These are phyloP conservation scores for Hypomesus transpacificus DNA, from an alignment of 2,113 vertebrate species.

Conservation along the genomic window DNA sequence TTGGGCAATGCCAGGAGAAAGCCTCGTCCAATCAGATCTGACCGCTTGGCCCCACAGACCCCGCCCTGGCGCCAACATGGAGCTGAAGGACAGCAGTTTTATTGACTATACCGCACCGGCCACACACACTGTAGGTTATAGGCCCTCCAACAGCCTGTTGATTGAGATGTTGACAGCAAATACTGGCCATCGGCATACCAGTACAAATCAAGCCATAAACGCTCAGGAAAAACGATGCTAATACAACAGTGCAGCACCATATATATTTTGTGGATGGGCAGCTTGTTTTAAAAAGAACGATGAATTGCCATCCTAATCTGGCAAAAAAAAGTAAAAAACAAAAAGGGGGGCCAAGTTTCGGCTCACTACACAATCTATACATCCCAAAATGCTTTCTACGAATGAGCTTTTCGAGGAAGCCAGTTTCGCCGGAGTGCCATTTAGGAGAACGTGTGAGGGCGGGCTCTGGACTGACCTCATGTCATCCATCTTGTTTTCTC, in stretches of 20 bases:
- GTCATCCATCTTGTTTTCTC: slow-evolving; percentile 42
- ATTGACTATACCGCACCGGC: not conserved
- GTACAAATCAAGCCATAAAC: not conserved
- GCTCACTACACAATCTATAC: no score
- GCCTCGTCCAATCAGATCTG: slow-evolving; percentile 16
- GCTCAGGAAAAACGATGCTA: no score
- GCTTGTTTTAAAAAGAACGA: not conserved
- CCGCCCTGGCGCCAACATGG: slow-evolving; percentile 16
- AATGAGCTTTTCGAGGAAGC: not conserved
- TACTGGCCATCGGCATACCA: not conserved
- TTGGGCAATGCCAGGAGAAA: slow-evolving; percentile 19
- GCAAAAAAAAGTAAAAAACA: not conserved
- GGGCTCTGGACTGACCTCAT: slow-evolving; percentile 34
- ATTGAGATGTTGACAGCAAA: not conserved
- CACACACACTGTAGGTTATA: not conserved
- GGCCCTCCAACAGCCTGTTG: not conserved
- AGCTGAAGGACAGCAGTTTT: slow-evolving; percentile 5
- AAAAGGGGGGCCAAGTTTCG: not conserved
- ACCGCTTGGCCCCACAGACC: slow-evolving; percentile 22
- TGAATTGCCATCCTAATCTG: not conserved
- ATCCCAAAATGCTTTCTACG: not conserved
- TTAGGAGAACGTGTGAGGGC: slow-evolving; percentile 35
- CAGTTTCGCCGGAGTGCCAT: slow-evolving; percentile 25
- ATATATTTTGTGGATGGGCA: not conserved
- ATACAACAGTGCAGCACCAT: no score